Evolutionary conservation across 2,888 invertebrate species (phyloP).

Genomic region (Bugulina stolonifera): DNA sequence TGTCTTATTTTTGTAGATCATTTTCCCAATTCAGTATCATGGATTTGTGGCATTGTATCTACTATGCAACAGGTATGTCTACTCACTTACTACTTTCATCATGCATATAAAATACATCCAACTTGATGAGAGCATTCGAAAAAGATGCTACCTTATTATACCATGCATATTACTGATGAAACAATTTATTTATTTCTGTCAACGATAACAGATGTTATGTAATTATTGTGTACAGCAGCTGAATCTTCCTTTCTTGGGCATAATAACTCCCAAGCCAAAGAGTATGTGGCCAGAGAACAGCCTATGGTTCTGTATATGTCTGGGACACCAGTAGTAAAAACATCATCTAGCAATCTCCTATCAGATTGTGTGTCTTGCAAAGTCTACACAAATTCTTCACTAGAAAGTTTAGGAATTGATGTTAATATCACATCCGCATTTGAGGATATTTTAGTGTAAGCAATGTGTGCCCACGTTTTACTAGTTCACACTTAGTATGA

Average conservation of each 20-base stretch:
- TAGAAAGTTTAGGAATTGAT: conserved; percentile 1
- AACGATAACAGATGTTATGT: too few species aligned
- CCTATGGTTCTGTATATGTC: conserved; percentile 11
- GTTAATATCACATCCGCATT: neutral
- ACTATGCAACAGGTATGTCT: conserved; percentile 18
- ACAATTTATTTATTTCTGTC: too few species aligned
- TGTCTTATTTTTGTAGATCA: conserved; percentile 23
- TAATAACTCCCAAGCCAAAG: neutral
- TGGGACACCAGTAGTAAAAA: neutral
- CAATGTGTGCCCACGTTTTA: neutral
- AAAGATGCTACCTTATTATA: too few species aligned
- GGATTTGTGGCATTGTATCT: conserved; percentile 3
- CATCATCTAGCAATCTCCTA: neutral
- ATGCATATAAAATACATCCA: too few species aligned
- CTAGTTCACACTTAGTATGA: neutral
- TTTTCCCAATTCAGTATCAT: neutral
- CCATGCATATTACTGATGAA: too few species aligned
- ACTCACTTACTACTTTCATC: neutral
- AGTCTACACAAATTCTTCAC: neutral
- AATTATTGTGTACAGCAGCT: too few species aligned
- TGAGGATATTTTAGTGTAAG: neutral
- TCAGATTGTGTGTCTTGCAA: neutral
- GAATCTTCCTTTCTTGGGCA: neutral
- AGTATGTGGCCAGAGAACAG: neutral
- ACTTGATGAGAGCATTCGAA: too few species aligned